A percentile compares a stretch with the other conserved stretches of the same genome.
Conservation (phyloP, 2,888 invertebrate species). For the Scrobipalpa atriplicella region DNA sequence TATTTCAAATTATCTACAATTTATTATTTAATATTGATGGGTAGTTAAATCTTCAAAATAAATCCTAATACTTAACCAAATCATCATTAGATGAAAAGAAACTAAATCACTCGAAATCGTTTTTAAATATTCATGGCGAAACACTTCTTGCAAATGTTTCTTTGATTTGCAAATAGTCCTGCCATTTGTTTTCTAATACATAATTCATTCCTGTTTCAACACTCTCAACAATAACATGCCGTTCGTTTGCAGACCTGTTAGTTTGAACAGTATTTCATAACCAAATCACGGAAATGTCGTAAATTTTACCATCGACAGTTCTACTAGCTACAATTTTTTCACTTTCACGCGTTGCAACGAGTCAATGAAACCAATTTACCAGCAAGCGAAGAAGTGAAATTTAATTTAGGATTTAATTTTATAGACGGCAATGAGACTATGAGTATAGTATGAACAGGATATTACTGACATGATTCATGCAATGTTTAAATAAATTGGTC, state of each 20-base stretch:
- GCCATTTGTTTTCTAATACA: constrained; percentile 10
- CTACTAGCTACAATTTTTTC: constrained; percentile 36
- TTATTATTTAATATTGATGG: too few relatives aligned
- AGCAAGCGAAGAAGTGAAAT: constrained; percentile 56
- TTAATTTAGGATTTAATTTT: constrained; percentile 37
- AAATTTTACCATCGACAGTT: constrained; percentile 17
- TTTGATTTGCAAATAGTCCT: not conserved
- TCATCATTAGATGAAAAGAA: too few relatives aligned
- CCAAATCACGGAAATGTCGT: constrained; percentile 13
- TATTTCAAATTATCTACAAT: too few relatives aligned
- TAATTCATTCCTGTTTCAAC: constrained; percentile 15
- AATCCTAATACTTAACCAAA: too few relatives aligned
- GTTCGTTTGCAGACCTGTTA: not conserved
- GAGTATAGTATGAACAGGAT: too few relatives aligned
- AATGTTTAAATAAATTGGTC: too few relatives aligned
- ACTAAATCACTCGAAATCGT: too few relatives aligned
- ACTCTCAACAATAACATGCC: not conserved
- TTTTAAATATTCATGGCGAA: not conserved
- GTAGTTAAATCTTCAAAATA: too few relatives aligned
- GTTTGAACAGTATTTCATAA: constrained; percentile 21
- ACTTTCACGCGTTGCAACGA: constrained; percentile 51
- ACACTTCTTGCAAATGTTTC: not conserved
- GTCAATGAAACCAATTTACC: constrained; percentile 65
- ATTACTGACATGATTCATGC: too few relatives aligned
- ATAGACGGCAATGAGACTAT: constrained; percentile 12